Percentiles rank a stretch among this genome's conserved stretches.
Conservation (phyloP, 1,140 invertebrate species). For the Ephestia elutella region DNA sequence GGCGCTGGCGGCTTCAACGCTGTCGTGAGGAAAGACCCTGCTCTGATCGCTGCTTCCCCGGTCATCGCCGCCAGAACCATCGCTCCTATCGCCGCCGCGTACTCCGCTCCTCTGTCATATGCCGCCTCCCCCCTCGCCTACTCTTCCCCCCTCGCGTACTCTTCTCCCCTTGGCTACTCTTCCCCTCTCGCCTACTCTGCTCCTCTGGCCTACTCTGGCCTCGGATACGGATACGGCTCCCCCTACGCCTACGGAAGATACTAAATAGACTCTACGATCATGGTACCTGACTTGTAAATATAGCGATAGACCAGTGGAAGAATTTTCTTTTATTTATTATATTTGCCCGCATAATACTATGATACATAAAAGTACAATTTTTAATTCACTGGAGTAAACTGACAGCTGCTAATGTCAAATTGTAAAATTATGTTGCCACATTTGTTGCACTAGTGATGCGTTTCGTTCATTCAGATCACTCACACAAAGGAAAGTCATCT, state of each 20-base stretch:
- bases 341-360: not conserved
- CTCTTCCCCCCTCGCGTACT: not conserved
- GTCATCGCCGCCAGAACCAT: conserved; percentile 16
- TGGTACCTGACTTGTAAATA: conserved; percentile 18
- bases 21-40: conserved; percentile 55
- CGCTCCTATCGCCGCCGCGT: conserved; percentile 4
- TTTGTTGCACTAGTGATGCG: too few relatives aligned
- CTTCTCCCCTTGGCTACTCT: not conserved
- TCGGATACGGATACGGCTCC: not conserved
- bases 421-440: too few relatives aligned
- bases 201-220: not conserved
- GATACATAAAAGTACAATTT: too few relatives aligned
- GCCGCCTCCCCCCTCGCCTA: not conserved
- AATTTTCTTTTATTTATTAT: not conserved
- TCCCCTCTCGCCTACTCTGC: not conserved
- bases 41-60: conserved; percentile 25
- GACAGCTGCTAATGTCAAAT: too few relatives aligned
- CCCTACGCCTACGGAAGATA: not conserved
- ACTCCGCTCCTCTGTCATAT: conserved; percentile 4
- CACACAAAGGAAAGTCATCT: too few relatives aligned
- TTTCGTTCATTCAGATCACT: too few relatives aligned
- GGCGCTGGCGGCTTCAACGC: conserved; percentile 68
- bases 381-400: too few relatives aligned
- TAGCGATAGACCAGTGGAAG: conserved; percentile 10
- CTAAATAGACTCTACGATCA: not conserved